Base-by-base conservation (phyloP, 1,140 invertebrate genomes). In the Pogonomyrmex californicus region DNA sequence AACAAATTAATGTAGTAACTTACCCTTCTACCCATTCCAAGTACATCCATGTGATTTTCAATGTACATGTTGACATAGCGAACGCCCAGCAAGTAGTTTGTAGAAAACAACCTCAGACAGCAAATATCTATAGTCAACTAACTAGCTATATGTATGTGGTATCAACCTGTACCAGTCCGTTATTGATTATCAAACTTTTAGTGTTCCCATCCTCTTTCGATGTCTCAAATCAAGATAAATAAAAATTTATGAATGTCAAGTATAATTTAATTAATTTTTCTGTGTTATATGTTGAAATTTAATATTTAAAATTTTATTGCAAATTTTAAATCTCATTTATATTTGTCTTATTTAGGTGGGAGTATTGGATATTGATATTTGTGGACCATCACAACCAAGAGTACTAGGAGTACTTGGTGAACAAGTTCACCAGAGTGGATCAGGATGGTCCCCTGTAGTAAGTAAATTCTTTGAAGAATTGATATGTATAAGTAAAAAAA, bases 391-490 rank as follows among this genome's bases (percentile, higher is more conserved):
- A 58, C 97, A 97, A 90, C 97, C 97, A 23, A 96, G 97, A 86
- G 96, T 98, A 51, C 93, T 97, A 66, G 97, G 97, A 60, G 97
- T 97, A 38, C 87, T 96, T 68, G 97, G 97, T 44, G 97, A 98
- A 92, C 96, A 98, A 96, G 98, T 99, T 38, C 99, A 99, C 96
- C 97, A 99, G 93, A 99, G 99, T 94, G 98, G 98, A 17, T 99
- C 98, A 9, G 99, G 99, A 65, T 99, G 99, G 99, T 99, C 98
- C 4, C 99, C 99, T 38, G 97, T 99, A 77, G 98, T 98, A 96
- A 96, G 96, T 60, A 60, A 60, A 73, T 9, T 96, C 79, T 10
- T 79, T 54, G 62, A 47, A 66, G 1, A 87, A 77, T 82, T 79
- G 30, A 81, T 88, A 33, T 70, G 12, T 0, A 12, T 51, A 41